phyloP scores from a whole-genome alignment of 2,888 invertebrate species.

The Diarsia mendica region DNA sequence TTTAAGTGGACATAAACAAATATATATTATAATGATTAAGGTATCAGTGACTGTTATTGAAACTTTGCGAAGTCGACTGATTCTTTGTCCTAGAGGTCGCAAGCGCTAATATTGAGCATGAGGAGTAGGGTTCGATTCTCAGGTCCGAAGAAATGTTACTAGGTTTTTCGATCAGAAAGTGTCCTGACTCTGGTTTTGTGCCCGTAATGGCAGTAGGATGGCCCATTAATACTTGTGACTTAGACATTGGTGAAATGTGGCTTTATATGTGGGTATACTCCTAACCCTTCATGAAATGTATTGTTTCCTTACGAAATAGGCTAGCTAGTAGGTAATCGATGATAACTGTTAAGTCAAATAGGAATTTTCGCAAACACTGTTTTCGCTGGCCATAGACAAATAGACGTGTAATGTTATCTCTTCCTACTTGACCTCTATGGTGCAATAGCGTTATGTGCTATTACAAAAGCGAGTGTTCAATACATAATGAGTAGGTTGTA shows the following conservation, averaged over 20 bases:
- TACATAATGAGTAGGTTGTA: conserved; percentile 6
- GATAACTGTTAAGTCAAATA: conserved; percentile 28
- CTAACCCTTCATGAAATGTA: neutral
- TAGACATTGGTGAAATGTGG: neutral
- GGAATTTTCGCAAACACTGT: conserved; percentile 34
- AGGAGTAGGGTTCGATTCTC: too few species aligned
- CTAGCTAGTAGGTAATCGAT: neutral
- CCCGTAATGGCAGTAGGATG: neutral
- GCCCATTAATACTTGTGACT: neutral
- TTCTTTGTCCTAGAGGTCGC: neutral
- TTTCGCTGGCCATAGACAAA: conserved; percentile 5
- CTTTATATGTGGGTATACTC: neutral
- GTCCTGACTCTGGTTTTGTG: neutral
- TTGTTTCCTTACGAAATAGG: neutral
- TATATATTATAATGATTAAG: neutral
- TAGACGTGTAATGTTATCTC: conserved; percentile 22
- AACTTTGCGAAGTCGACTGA: neutral
- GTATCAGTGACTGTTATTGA: neutral
- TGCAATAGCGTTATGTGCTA: conserved; percentile 14
- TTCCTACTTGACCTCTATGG: conserved; percentile 29
- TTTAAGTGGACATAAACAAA: conserved; percentile 17
- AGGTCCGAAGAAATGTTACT: neutral
- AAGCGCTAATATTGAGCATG: neutral
- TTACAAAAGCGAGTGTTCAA: conserved; percentile 38
- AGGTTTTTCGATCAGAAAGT: neutral